Conservation (phyloP, 2,888 invertebrate genomes). For the Agriopis marginaria region DNA sequence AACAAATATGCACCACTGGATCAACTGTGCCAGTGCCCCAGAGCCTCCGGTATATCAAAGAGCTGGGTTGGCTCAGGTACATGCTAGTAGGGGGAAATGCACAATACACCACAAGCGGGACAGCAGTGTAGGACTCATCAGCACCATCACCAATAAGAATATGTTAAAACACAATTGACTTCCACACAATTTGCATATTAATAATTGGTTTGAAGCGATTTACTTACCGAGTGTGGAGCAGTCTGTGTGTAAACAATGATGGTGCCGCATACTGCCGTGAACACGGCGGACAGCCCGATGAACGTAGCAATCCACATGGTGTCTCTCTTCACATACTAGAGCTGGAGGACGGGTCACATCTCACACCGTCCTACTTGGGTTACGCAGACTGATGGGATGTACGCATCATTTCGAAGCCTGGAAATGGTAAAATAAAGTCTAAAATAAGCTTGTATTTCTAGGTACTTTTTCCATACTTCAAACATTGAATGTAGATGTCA, state of each 20-base stretch:
- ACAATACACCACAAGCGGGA: too few relatives aligned
- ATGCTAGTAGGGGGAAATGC: too few relatives aligned
- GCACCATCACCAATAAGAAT: too few relatives aligned
- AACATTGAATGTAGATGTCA: not conserved
- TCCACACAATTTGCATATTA: not conserved
- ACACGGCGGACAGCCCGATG: slow-evolving; percentile 60
- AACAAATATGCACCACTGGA: too few relatives aligned
- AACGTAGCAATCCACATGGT: slow-evolving; percentile 61
- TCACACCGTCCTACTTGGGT: slow-evolving; percentile 41
- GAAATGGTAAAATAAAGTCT: not conserved
- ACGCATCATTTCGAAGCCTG: slow-evolving; percentile 58
- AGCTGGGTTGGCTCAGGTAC: too few relatives aligned
- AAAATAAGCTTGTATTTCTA: not conserved
- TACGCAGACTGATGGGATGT: slow-evolving; percentile 37
- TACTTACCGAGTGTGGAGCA: slow-evolving; percentile 66
- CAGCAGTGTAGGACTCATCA: too few relatives aligned
- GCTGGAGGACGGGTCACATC: slow-evolving; percentile 51
- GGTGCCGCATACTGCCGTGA: slow-evolving; percentile 58
- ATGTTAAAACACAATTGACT: not conserved
- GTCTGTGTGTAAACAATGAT: slow-evolving; percentile 66
- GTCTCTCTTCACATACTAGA: slow-evolving; percentile 42
- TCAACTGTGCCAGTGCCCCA: too few relatives aligned
- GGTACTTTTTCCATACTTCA: too few relatives aligned
- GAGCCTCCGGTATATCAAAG: too few relatives aligned
- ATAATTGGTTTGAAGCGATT: not conserved